Evolutionary conservation across 2,113 vertebrate genomes (phyloP).

Genomic region (Trogon surrucura): DNA sequence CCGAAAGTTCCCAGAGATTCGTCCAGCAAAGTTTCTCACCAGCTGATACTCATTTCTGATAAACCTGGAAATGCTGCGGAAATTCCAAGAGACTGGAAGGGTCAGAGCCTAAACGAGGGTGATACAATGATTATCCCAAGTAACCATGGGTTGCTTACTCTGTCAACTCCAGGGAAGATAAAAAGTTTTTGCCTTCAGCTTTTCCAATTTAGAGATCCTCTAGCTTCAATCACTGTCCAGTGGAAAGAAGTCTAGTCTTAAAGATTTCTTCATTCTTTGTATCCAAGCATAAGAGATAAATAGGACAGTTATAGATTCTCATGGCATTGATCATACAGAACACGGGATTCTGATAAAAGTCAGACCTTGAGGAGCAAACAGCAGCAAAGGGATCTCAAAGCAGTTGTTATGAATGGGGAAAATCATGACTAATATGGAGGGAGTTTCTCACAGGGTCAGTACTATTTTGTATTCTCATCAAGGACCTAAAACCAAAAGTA

Average conservation of each 20-base stretch:
- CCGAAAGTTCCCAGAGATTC: neutral
- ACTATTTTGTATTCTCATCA: neutral
- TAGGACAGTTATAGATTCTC: neutral
- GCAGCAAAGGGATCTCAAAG: neutral
- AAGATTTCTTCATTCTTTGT: neutral
- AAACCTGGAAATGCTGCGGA: neutral
- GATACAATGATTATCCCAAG: neutral
- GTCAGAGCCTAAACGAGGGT: neutral
- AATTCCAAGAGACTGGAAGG: constrained; percentile 23
- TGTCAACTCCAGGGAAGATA: neutral
- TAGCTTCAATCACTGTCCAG: neutral
- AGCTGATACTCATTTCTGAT: neutral
- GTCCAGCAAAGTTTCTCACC: neutral
- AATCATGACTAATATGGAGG: neutral
- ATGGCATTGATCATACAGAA: neutral
- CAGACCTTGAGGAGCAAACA: neutral
- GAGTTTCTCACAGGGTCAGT: neutral
- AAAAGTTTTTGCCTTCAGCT: neutral
- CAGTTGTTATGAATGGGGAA: neutral
- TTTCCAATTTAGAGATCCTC: neutral
- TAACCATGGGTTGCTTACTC: neutral
- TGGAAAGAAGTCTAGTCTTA: neutral
- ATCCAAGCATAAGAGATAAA: neutral
- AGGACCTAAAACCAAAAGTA: neutral
- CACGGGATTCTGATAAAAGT: neutral